Conservation (phyloP, 2,113 vertebrate genomes). For the Microcebus jonahi region DNA sequence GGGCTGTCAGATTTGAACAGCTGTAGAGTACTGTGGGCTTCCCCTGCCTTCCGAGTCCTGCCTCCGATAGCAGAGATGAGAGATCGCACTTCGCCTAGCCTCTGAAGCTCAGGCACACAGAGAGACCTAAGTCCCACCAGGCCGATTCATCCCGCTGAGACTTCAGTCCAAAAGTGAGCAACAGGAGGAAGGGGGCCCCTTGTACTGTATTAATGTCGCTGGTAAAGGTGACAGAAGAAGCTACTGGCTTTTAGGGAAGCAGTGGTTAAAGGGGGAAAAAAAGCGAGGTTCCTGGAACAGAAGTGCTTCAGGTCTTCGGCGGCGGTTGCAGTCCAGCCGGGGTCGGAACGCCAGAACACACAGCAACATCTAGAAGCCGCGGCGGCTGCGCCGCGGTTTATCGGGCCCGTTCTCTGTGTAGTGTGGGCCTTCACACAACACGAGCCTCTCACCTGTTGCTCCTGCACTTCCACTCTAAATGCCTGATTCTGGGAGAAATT, state of each 20-base stretch:
- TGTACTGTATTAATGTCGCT: neutral
- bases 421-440: neutral
- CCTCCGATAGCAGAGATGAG: neutral
- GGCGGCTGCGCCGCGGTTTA: neutral
- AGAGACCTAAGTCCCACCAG: neutral
- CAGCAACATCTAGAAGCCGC: rapidly evolving
- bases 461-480: neutral
- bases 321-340: neutral
- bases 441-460: neutral
- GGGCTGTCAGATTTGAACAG: neutral
- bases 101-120: neutral
- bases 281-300: neutral
- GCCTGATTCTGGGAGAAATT: neutral
- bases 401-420: neutral
- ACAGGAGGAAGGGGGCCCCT: neutral
- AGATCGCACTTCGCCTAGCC: neutral
- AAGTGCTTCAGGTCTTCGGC: neutral
- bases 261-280: neutral
- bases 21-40: neutral
- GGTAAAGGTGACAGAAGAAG: neutral
- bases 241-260: constrained; percentile 22
- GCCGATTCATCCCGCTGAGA: neutral
- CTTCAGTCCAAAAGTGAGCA: neutral
- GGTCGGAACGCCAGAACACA: neutral
- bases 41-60: neutral